phyloP scores from a whole-genome alignment of 2,888 invertebrate species.

The Sialis fuliginosa region DNA sequence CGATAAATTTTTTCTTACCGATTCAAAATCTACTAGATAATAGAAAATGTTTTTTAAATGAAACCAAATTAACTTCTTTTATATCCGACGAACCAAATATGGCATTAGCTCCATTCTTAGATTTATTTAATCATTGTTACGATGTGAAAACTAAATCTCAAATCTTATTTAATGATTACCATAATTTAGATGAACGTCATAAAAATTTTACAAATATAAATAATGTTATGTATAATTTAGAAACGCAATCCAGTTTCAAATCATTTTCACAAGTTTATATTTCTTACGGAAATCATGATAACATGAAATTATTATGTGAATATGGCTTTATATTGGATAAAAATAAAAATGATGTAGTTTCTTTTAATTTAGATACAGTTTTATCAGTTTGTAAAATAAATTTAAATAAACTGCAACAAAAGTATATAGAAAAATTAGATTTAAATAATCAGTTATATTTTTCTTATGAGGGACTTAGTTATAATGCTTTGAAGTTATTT shows the following conservation, averaged over 20 bases:
- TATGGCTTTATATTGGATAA: slow-evolving; percentile 66
- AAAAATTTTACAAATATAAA: slow-evolving; percentile 20
- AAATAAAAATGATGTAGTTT: slow-evolving; percentile 50
- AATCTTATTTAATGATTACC: background rate
- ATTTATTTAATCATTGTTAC: slow-evolving; percentile 75
- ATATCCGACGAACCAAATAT: slow-evolving; percentile 36
- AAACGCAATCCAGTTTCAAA: slow-evolving; percentile 31
- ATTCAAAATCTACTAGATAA: slow-evolving; percentile 3
- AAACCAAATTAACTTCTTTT: too few species aligned
- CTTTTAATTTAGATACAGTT: slow-evolving; percentile 37
- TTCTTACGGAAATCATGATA: slow-evolving; percentile 72
- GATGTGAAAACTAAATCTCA: slow-evolving; percentile 33
- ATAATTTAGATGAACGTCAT: slow-evolving; percentile 17
- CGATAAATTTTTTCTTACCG: slow-evolving; percentile 13
- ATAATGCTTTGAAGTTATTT: background rate
- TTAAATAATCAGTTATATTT: slow-evolving; percentile 2
- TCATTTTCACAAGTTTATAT: slow-evolving; percentile 67
- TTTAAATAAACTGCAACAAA: slow-evolving; percentile 25
- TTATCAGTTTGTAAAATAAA: slow-evolving; percentile 22
- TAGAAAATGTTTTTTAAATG: background rate
- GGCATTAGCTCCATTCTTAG: slow-evolving; percentile 75
- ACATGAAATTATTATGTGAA: slow-evolving; percentile 61
- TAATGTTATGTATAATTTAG: slow-evolving; percentile 30
- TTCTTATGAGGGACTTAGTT: slow-evolving; percentile 1
- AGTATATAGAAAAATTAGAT: slow-evolving; percentile 29